phyloP scores from a whole-genome alignment of 2,888 invertebrate species.

The Tethea ocularis region DNA sequence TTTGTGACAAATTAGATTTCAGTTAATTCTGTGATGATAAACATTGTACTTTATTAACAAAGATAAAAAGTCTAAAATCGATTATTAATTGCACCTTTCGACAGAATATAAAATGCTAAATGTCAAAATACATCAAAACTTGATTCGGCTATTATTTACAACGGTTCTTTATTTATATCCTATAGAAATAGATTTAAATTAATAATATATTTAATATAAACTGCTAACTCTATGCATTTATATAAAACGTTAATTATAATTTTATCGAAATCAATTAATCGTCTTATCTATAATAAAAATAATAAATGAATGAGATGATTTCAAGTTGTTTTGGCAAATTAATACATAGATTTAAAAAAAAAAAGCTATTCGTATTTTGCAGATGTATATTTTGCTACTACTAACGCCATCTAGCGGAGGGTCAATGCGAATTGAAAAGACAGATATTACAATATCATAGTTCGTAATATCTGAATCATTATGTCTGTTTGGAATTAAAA shows the following conservation, averaged over 20 bases:
- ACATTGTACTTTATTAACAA: neutral
- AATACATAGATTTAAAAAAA: neutral
- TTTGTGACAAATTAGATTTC: neutral
- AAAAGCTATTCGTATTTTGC: neutral
- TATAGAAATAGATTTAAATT: neutral
- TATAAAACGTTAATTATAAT: neutral
- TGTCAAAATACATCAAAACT: neutral
- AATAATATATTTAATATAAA: neutral
- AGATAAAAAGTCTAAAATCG: neutral
- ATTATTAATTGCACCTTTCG: neutral
- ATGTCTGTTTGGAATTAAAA: too few species aligned
- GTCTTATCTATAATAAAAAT: neutral
- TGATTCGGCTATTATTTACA: neutral
- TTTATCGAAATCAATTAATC: neutral
- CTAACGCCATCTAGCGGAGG: constrained; percentile 1
- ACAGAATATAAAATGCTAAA: neutral
- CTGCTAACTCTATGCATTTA: neutral
- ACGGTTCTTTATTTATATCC: neutral
- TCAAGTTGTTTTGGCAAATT: neutral
- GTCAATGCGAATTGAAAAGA: neutral
- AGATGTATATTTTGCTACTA: neutral
- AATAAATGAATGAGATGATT: neutral
- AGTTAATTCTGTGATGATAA: neutral
- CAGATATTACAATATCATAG: neutral
- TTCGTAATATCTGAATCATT: too few species aligned